These are phyloP conservation scores for Beroe ovata DNA, from an alignment of 37 sponge, comb jelly and placozoan genomes.

Conservation along the genomic window DNA sequence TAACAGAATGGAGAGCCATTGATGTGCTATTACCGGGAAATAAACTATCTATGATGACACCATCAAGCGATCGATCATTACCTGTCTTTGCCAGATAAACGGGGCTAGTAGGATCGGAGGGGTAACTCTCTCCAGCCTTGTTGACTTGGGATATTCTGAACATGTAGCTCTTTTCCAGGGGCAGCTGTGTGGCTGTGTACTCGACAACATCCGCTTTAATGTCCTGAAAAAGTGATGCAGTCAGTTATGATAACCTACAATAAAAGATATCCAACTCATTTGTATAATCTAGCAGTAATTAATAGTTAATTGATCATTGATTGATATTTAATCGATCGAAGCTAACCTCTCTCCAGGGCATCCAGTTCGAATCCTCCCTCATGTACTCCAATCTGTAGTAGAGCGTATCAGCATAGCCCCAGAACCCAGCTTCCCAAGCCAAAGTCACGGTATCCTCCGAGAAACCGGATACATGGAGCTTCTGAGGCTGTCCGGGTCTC, in stretches of 20 bases:
- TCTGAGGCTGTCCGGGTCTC: slow-evolving; percentile 40
- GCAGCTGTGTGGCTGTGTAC: neutral
- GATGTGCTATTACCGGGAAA: no score
- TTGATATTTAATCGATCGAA: no score
- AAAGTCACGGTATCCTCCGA: slow-evolving; percentile 5
- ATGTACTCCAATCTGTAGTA: slow-evolving; percentile 34
- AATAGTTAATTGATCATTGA: no score
- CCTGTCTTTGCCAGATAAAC: slow-evolving; percentile 3
- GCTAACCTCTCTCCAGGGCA: slow-evolving; percentile 22
- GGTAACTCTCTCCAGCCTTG: slow-evolving; percentile 35
- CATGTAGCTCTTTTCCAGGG: slow-evolving; percentile 3
- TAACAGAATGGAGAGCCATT: no score
- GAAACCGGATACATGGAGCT: neutral
- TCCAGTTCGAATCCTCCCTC: slow-evolving; percentile 37
- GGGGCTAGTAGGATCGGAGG: slow-evolving; percentile 49
- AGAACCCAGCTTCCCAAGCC: slow-evolving; percentile 45
- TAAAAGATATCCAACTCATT: no score
- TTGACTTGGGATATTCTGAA: slow-evolving; percentile 31
- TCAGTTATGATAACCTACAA: no score
- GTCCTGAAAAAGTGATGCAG: slow-evolving; percentile 40
- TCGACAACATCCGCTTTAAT: neutral
- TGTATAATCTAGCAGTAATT: no score
- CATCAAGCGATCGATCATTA: no score
- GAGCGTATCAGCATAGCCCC: slow-evolving; percentile 13
- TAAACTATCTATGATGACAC: no score